Evolutionary conservation across 1,140 invertebrate genomes (phyloP), one percentile per base, ranked within the genome.

Genomic region (Brachionus angularis): DNA sequence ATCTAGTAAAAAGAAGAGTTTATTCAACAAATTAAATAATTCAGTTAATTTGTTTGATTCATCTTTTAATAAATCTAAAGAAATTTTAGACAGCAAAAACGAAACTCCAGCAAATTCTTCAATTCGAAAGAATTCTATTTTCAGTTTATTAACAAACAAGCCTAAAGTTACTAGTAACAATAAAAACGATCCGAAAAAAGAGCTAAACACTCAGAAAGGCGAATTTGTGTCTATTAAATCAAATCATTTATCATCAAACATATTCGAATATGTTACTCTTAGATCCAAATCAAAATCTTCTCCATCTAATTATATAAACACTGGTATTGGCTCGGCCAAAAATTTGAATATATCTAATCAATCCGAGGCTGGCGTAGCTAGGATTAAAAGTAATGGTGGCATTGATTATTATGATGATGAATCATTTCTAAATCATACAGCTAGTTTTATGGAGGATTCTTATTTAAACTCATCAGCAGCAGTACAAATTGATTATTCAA

Each of bases 1-100:
- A 39, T 58, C 39, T 39, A 58, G 33, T 58, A 58, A 58, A 39
- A 58, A 58, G 39, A 58, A 58, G 36, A 58, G 36, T 25, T 23
- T 58, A 16, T 58, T 58, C 27, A 58, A 58, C n/a, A 58, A 58
- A 36, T 12, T 58, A 21, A 58, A 58, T 33, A 58, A 23, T 18
- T 58, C 53, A 18, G 33, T 34, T 2, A 31, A 58, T 23, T 39
- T 18, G 12, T 39, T 58, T 23, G 53, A 58, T 14, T 58, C 36
- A 39, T 58, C 53, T 16, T 58, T 42, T 42, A 42, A 58, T 33
- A 16, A 23, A 12, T 0, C 53, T 3, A 58, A 58, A 21, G 27
- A 34, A 10, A 10, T 36, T 3, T 12, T 10, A 23, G 23, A 5
- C 5, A 16, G 53, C 36, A 34, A 58, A n/a, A 18, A 14, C 16